Base-by-base conservation (phyloP, 2,797 vertebrate species). In the Xiphophorus birchmanni region DNA sequence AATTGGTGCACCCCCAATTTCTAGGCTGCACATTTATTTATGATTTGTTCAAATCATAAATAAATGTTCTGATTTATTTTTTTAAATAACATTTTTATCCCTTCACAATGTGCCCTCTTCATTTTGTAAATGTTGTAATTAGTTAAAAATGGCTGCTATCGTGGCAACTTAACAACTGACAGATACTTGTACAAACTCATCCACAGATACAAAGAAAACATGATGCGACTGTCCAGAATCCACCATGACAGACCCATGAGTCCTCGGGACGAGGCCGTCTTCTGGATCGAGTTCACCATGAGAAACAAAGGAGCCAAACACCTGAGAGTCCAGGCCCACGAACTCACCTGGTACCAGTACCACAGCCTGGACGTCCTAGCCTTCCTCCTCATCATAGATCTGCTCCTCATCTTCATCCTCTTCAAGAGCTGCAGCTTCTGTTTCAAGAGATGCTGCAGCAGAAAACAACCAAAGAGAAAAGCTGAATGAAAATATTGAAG, bases 241-340 rank as follows among this genome's bases (percentile, higher is more conserved):
- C 96, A 97, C 56, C 96, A 95, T 0, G 96, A 97, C 79, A 95
- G 96, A 83, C 96, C 96, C 1, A 13, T 95, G 1, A 96, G 80
- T 65, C 93, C 97, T 3, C 89, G 84, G 32, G 96, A 97, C 17
- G 90, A 94, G 77, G 95, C 96, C 0, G 90, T 97, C 56, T 97
- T 97, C 93, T 97, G 97, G 96, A 93, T 97, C 0, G 95, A 97
- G 92, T 96, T 89, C 82, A 96, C 96, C 29, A 97, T 97, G 95
- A 94, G 93, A 47, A 91, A 97, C 89, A 96, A 96, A 73, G 96
- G 96, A 0, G 96, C 96, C 21, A 91, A 95, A 73, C 96, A 98
- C 79, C 86, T 97, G 50, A 86, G 95, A 42, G 95, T 95, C 17
- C 95, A 95, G 2, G 87, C 96, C 35, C 95, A 97, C 2, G 79